phyloP scores from a whole-genome alignment of 2,888 invertebrate species.

The Myopa testacea region DNA sequence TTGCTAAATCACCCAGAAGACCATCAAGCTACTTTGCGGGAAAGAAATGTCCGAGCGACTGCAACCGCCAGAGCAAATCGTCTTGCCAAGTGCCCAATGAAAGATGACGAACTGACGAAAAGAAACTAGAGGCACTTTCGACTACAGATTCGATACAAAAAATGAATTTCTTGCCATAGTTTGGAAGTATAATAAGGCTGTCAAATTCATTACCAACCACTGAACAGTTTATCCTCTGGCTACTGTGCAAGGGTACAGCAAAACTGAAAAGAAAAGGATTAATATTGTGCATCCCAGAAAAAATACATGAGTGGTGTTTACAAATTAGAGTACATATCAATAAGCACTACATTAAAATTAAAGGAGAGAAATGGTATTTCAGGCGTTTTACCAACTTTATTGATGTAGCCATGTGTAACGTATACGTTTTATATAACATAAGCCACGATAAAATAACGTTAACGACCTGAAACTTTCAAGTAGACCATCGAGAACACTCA shows the following conservation, averaged over 20 bases:
- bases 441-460: constrained; percentile 13
- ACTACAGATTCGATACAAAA: constrained; percentile 26
- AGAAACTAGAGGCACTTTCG: constrained; percentile 15
- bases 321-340: constrained; percentile 30
- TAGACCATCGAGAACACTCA: background rate
- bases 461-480: background rate
- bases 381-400: too few relatives aligned
- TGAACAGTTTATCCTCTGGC: constrained; percentile 17
- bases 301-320: constrained; percentile 23
- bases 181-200: constrained; percentile 30
- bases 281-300: constrained; percentile 23
- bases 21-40: constrained; percentile 14
- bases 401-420: too few relatives aligned
- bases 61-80: constrained; percentile 31
- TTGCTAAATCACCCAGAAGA: constrained; percentile 20
- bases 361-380: background rate
- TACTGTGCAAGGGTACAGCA: constrained; percentile 31
- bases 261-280: constrained; percentile 16
- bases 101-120: constrained; percentile 19
- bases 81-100: constrained; percentile 27
- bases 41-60: constrained; percentile 28
- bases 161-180: constrained; percentile 19
- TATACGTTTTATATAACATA: background rate
- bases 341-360: constrained; percentile 23
- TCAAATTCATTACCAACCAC: constrained; percentile 29